Evolutionary conservation across 2,888 invertebrate genomes (phyloP).

Genomic region (Drosophila histrio): DNA sequence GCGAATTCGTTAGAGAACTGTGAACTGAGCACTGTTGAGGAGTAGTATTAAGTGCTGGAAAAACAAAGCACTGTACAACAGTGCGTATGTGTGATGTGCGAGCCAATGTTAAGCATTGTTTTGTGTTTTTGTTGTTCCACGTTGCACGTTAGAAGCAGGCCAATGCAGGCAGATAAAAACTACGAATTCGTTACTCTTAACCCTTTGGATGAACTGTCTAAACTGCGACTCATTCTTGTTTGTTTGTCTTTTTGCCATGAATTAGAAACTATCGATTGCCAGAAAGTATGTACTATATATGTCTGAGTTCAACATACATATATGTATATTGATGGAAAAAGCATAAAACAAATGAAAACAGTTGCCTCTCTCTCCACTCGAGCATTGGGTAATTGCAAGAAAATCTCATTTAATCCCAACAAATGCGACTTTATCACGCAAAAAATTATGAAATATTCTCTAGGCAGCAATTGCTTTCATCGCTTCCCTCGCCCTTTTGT

Average conservation of each 20-base stretch:
- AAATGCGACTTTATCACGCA: slow-evolving; percentile 81
- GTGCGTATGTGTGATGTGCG: slow-evolving; percentile 47
- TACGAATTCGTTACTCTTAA: background rate
- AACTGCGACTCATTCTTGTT: slow-evolving; percentile 13
- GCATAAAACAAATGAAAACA: background rate
- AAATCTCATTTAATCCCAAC: slow-evolving; percentile 81
- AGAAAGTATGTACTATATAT: background rate
- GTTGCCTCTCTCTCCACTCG: background rate
- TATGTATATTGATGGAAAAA: background rate
- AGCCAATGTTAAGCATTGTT: slow-evolving; percentile 21
- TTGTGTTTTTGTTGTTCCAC: slow-evolving; percentile 41
- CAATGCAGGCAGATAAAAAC: background rate
- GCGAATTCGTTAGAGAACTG: background rate
- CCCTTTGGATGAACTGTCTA: slow-evolving; percentile 11
- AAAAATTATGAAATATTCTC: slow-evolving; percentile 77
- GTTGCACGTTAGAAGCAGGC: slow-evolving; percentile 15
- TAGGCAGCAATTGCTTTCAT: slow-evolving; percentile 60
- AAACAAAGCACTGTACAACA: slow-evolving; percentile 50
- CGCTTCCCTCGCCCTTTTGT: background rate
- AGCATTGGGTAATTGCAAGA: slow-evolving; percentile 77
- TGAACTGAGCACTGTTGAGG: background rate
- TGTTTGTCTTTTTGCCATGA: slow-evolving; percentile 53
- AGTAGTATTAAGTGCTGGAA: slow-evolving; percentile 32
- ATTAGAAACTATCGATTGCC: slow-evolving; percentile 65
- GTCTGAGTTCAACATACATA: background rate